A percentile compares a stretch with the other conserved stretches of the same genome.
phyloP scores from a whole-genome alignment of 1,140 invertebrate genomes.

The Drosophila suzukii region DNA sequence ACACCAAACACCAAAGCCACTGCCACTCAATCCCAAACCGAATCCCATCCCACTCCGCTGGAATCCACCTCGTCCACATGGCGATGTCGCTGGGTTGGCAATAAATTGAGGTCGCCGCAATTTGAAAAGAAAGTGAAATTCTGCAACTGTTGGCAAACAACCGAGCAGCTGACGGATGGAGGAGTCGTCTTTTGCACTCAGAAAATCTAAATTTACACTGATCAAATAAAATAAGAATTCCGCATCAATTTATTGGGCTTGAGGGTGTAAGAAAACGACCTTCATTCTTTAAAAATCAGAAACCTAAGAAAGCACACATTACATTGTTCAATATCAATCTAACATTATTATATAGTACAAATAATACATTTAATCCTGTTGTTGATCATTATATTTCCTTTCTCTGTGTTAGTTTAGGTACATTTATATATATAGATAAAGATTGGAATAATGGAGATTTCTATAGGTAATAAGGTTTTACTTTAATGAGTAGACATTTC shows the following conservation, averaged over 20 bases:
- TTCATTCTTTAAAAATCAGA: too few relatives aligned
- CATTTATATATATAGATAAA: too few relatives aligned
- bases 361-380: too few relatives aligned
- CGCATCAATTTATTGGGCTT: too few relatives aligned
- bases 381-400: too few relatives aligned
- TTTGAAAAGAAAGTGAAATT: slow-evolving; percentile 82
- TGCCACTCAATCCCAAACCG: slow-evolving; percentile 6
- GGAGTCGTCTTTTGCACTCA: slow-evolving; percentile 35
- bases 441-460: background rate
- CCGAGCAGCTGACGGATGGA: slow-evolving; percentile 65
- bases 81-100: slow-evolving; percentile 50
- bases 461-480: background rate
- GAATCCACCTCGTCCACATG: slow-evolving; percentile 46
- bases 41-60: slow-evolving; percentile 21
- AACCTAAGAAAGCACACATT: too few relatives aligned
- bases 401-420: too few relatives aligned
- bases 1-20: background rate
- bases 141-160: slow-evolving; percentile 65
- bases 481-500: background rate
- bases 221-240: too few relatives aligned
- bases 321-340: too few relatives aligned
- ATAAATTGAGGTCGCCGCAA: slow-evolving; percentile 77
- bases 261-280: too few relatives aligned
- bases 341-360: too few relatives aligned
- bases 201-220: background rate